phyloP scores from a whole-genome alignment of 2,113 vertebrate species.

The Hymenochirus boettgeri region DNA sequence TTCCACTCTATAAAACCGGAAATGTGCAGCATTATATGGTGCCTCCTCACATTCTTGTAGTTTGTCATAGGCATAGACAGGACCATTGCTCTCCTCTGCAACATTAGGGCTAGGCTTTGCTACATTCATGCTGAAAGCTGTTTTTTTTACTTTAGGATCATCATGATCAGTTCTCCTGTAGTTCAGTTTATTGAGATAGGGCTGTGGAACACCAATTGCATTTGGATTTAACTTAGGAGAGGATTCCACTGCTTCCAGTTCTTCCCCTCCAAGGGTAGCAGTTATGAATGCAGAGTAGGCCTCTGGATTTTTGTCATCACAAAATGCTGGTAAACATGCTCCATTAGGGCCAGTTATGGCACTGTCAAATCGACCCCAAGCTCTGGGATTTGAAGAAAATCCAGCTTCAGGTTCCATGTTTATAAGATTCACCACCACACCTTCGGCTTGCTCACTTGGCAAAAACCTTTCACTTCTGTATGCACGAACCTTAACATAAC shows the following conservation, averaged over 20 bases:
- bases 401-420: slow-evolving; percentile 87
- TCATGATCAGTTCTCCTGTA: slow-evolving; percentile 87
- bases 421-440: slow-evolving; percentile 86
- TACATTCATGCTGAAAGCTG: slow-evolving; percentile 87
- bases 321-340: slow-evolving; percentile 91
- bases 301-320: slow-evolving; percentile 78
- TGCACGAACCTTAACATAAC: slow-evolving; percentile 86
- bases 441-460: slow-evolving; percentile 87
- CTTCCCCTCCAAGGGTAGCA: slow-evolving; percentile 90
- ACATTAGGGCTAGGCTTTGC: slow-evolving; percentile 83
- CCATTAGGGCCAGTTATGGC: slow-evolving; percentile 85
- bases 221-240: slow-evolving; percentile 84
- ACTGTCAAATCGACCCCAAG: slow-evolving; percentile 94
- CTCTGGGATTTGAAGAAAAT: slow-evolving; percentile 85
- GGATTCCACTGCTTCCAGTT: slow-evolving; percentile 85
- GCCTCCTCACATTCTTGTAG: slow-evolving; percentile 86
- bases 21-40: slow-evolving; percentile 78
- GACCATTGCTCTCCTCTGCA: slow-evolving; percentile 84
- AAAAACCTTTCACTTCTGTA: slow-evolving; percentile 91
- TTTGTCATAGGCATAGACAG: slow-evolving; percentile 86
- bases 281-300: slow-evolving; percentile 87
- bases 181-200: slow-evolving; percentile 83
- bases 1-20: slow-evolving; percentile 91
- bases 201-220: slow-evolving; percentile 86
- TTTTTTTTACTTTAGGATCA: slow-evolving; percentile 81